Conservation (phyloP, 2,113 vertebrate species). For the Prionailurus viverrinus region DNA sequence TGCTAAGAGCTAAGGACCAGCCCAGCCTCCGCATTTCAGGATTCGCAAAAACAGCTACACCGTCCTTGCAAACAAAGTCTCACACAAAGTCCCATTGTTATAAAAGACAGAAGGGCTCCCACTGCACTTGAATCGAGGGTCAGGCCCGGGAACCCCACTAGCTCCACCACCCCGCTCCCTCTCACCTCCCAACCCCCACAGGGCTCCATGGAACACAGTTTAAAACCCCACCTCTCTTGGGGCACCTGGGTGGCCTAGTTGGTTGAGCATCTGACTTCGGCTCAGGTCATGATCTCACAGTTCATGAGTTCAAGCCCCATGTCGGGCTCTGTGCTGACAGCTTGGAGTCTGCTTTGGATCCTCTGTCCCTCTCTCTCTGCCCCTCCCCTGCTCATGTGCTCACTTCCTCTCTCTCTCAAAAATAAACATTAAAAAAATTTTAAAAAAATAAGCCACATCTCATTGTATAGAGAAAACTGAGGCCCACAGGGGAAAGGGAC, state of each 20-base stretch:
- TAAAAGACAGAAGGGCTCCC: neutral
- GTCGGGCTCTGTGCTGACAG: no score
- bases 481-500: neutral
- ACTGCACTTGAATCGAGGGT: neutral
- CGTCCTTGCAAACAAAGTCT: neutral
- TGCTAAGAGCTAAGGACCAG: neutral
- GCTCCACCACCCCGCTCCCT: neutral
- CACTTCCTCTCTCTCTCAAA: no score
- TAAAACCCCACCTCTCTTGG: neutral
- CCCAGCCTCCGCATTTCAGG: neutral
- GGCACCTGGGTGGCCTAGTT: no score
- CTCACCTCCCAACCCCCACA: neutral
- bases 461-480: neutral
- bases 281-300: no score
- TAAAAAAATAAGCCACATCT: neutral
- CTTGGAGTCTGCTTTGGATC: no score
- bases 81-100: neutral
- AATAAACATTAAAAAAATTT: no score
- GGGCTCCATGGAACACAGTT: neutral
- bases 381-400: no score
- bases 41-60: neutral
- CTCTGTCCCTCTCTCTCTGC: no score
- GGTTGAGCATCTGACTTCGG: no score
- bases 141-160: no score
- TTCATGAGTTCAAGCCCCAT: no score